Conservation (phyloP, 2,888 invertebrate species). For the Sipha maydis region DNA sequence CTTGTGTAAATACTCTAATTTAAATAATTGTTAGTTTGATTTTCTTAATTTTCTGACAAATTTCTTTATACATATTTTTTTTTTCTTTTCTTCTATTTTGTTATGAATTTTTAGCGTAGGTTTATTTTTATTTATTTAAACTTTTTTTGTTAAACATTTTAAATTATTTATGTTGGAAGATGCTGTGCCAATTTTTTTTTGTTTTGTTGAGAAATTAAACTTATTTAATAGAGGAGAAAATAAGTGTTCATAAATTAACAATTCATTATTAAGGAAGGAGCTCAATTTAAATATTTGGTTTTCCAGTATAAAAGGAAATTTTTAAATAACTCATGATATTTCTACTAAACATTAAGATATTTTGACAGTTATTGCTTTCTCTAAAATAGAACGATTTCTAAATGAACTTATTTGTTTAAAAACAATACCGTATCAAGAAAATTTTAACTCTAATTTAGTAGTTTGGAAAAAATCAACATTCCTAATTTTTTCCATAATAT, state of each 20-base stretch:
- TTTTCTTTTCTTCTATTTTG: slow-evolving; percentile 35
- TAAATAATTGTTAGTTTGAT: slow-evolving; percentile 53
- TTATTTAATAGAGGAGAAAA: slow-evolving; percentile 7
- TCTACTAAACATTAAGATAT: neutral
- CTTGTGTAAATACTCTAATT: slow-evolving; percentile 42
- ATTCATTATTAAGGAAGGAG: slow-evolving; percentile 11
- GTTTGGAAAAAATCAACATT: slow-evolving; percentile 12
- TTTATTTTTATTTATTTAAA: slow-evolving; percentile 47
- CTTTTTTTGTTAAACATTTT: slow-evolving; percentile 56
- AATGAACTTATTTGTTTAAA: neutral
- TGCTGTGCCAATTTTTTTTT: slow-evolving; percentile 58
- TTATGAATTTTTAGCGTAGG: slow-evolving; percentile 46
- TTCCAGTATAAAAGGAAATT: neutral
- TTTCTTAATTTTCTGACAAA: slow-evolving; percentile 53
- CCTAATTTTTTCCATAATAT: neutral
- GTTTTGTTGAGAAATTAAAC: neutral
- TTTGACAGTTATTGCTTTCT: neutral
- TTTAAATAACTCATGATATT: neutral
- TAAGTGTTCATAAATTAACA: neutral
- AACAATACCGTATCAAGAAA: neutral
- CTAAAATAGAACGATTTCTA: neutral
- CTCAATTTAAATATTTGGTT: slow-evolving; percentile 33
- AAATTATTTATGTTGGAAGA: slow-evolving; percentile 56
- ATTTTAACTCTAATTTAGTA: neutral
- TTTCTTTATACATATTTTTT: slow-evolving; percentile 10